A percentile compares a stretch with the other conserved stretches of the same genome.
Conservation (phyloP, 2,888 invertebrate genomes). For the Petrolisthes manimaculis region DNA sequence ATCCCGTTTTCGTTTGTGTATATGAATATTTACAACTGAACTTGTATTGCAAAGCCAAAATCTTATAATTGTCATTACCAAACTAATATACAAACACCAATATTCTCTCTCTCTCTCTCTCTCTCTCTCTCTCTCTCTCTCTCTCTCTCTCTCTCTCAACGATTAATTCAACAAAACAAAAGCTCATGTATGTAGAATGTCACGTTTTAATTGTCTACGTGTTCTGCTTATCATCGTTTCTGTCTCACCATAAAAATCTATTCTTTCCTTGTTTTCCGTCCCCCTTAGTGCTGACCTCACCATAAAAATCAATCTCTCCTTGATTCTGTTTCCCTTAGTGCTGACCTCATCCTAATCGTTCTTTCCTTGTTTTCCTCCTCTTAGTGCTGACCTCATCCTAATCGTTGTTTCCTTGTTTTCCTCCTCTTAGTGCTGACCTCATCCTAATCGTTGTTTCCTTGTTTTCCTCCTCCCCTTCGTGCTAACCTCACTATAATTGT, state of each 20-base stretch:
- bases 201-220: neutral
- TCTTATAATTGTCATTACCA: too few species aligned
- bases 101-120: constrained; percentile 12
- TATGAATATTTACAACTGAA: too few species aligned
- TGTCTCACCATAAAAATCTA: neutral
- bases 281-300: neutral
- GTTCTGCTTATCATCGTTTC: neutral
- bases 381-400: neutral
- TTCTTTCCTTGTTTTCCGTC: neutral
- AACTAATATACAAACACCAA: too few species aligned
- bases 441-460: neutral
- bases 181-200: too few species aligned
- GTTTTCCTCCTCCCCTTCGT: neutral
- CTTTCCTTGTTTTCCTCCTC: neutral
- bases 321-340: neutral
- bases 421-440: neutral
- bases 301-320: neutral
- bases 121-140: constrained; percentile 28
- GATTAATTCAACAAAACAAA: too few species aligned
- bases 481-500: neutral
- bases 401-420: neutral
- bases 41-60: too few species aligned
- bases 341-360: neutral
- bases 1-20: too few species aligned
- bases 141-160: neutral